Evolutionary conservation across 2,113 vertebrate species (phyloP).

Genomic region (Fulica atra): DNA sequence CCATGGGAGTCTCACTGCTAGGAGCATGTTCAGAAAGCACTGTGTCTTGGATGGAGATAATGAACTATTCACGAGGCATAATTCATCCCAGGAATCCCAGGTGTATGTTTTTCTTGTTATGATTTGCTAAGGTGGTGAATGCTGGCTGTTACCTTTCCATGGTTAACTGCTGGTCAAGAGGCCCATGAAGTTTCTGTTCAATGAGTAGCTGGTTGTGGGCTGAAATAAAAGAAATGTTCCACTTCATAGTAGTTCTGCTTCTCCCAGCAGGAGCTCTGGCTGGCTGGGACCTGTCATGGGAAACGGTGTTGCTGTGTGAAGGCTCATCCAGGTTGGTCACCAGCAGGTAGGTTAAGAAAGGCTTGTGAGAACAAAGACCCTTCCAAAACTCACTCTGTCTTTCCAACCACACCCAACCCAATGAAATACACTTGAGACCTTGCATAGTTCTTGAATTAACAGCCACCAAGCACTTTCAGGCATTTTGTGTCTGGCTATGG

Average conservation of each 20-base stretch:
- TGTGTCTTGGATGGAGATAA: not conserved
- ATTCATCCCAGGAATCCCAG: not conserved
- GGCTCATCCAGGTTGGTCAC: not conserved
- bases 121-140: not conserved
- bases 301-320: not conserved
- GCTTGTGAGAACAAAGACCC: not conserved
- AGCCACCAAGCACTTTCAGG: not conserved
- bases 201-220: not conserved
- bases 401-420: not conserved
- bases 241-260: not conserved
- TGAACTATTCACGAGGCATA: not conserved
- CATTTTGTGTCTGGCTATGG: not conserved
- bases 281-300: not conserved
- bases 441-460: not conserved
- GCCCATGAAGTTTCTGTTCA: not conserved
- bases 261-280: not conserved
- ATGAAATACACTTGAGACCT: accelerated
- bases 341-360: not conserved
- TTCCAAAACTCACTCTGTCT: not conserved
- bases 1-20: not conserved
- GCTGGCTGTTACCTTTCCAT: not conserved
- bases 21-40: not conserved
- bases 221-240: not conserved
- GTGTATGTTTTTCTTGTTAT: not conserved
- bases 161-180: not conserved